Evolutionary conservation across 2,797 vertebrate species (phyloP).

Genomic region (Urosaurus nigricauda): DNA sequence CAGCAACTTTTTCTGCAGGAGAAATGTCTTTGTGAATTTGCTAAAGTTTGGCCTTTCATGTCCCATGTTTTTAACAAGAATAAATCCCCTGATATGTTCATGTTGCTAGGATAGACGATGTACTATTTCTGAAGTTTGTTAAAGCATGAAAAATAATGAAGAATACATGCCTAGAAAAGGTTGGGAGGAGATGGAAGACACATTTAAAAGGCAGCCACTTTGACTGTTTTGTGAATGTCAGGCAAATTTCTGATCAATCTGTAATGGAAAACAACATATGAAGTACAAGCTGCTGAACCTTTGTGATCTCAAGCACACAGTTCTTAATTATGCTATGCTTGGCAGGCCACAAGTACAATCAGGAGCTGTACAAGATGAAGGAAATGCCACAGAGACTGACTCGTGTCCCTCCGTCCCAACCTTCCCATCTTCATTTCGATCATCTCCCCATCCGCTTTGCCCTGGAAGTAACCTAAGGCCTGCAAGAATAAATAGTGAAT

Average conservation of each 20-base stretch:
- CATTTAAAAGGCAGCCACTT: conserved; percentile 25
- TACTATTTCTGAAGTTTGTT: conserved; percentile 42
- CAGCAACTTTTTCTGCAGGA: neutral
- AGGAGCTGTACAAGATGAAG: conserved; percentile 29
- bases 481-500: neutral
- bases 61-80: conserved; percentile 4
- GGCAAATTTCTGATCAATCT: conserved; percentile 47
- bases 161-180: conserved; percentile 29
- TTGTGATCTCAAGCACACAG: conserved; percentile 47
- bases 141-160: conserved; percentile 43
- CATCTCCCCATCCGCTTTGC: neutral
- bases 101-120: conserved; percentile 14
- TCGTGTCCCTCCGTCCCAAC: neutral
- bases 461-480: conserved; percentile 5
- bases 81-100: conserved; percentile 38
- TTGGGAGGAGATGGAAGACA: neutral
- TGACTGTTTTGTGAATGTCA: conserved; percentile 44
- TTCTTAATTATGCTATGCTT: conserved; percentile 43
- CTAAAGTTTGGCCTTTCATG: conserved; percentile 12
- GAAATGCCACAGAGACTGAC: conserved; percentile 29
- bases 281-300: conserved; percentile 47
- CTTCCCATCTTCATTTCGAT: conserved; percentile 2
- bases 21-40: neutral
- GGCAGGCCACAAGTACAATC: conserved; percentile 30
- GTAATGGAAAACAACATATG: conserved; percentile 43